Evolutionary conservation across 2,888 invertebrate species (phyloP).

Genomic region (Lissocephala sabroskyi): DNA sequence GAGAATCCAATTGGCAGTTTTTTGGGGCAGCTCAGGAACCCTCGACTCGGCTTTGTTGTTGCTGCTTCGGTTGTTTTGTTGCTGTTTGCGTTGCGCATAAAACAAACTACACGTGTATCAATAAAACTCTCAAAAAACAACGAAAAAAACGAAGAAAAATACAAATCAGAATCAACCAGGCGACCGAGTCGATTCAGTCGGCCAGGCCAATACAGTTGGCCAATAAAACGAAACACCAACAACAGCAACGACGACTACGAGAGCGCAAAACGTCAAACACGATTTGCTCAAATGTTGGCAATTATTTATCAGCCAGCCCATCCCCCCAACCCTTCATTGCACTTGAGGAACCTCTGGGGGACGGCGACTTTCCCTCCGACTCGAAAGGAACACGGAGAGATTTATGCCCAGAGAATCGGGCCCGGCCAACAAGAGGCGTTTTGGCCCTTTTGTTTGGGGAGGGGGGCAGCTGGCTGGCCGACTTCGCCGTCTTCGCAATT

Average conservation of each 20-base stretch:
- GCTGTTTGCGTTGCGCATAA: slow-evolving; percentile 38
- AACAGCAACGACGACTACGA: slow-evolving; percentile 31
- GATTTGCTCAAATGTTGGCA: slow-evolving; percentile 69
- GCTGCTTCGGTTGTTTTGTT: slow-evolving; percentile 21
- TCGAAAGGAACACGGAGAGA: slow-evolving; percentile 28
- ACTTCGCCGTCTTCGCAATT: slow-evolving; percentile 59
- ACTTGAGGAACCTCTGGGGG: slow-evolving; percentile 27
- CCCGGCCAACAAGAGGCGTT: too few species aligned
- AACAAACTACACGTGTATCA: slow-evolving; percentile 60
- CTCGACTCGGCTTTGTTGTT: slow-evolving; percentile 30
- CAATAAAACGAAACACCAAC: slow-evolving; percentile 33
- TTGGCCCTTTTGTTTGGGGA: too few species aligned
- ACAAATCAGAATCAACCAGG: slow-evolving; percentile 2
- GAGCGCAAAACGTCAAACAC: slow-evolving; percentile 67
- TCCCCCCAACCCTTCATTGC: slow-evolving; percentile 1
- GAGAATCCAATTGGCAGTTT: too few species aligned
- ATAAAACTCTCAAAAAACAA: slow-evolving; percentile 53
- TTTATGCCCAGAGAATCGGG: slow-evolving; percentile 53
- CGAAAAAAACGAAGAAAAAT: slow-evolving; percentile 16
- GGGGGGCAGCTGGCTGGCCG: slow-evolving; percentile 45
- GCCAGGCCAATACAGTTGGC: too few species aligned
- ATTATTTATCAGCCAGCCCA: slow-evolving; percentile 63
- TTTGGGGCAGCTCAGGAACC: too few species aligned
- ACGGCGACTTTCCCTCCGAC: slow-evolving; percentile 4
- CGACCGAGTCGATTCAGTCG: too few species aligned